Conservation (phyloP, 2,113 vertebrate genomes). For the Etheostoma cragini region DNA sequence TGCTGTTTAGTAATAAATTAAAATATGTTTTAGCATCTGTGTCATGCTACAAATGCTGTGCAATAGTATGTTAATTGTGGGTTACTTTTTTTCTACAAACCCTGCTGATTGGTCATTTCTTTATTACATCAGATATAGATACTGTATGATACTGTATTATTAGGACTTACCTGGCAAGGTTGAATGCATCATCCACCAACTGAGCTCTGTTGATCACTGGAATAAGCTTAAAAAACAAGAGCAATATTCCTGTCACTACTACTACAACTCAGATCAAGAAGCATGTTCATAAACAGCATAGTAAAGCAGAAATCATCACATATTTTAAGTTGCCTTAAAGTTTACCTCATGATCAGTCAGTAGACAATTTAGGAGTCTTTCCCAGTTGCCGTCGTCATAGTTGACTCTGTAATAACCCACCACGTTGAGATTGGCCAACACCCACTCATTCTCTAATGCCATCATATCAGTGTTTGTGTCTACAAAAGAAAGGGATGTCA, state of each 20-base stretch:
- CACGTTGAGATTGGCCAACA: conserved; percentile 88
- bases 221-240: conserved; percentile 78
- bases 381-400: conserved; percentile 91
- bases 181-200: conserved; percentile 91
- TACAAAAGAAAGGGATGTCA: conserved; percentile 32
- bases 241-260: neutral
- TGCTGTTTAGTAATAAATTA: neutral
- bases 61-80: neutral
- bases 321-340: neutral
- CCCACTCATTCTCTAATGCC: conserved; percentile 58
- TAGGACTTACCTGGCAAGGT: conserved; percentile 89
- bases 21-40: neutral
- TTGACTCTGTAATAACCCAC: conserved; percentile 93
- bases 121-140: neutral
- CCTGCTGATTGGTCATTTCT: neutral
- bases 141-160: neutral
- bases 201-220: conserved; percentile 92
- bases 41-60: neutral
- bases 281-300: neutral
- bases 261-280: neutral
- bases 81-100: too few species aligned
- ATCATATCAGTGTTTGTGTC: conserved; percentile 4
- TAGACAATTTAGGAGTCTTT: conserved; percentile 78
- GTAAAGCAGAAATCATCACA: neutral
- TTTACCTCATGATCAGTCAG: neutral